phyloP scores from a whole-genome alignment of 2,113 vertebrate genomes.

The Pardalotus punctatus region DNA sequence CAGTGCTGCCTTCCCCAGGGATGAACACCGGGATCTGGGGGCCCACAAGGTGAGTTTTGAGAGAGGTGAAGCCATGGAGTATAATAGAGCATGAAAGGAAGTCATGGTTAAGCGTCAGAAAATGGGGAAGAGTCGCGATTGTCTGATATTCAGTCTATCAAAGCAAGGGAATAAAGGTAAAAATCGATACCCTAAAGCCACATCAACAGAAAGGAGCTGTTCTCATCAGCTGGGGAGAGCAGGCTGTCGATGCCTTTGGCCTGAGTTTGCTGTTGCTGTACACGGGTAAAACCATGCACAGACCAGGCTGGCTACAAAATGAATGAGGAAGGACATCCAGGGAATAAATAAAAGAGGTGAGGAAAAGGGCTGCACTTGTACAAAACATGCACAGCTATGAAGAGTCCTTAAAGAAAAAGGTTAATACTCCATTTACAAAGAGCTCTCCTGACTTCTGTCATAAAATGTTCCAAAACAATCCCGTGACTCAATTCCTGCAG shows the following conservation, averaged over 20 bases:
- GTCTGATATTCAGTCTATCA: background rate
- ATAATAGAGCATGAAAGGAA: background rate
- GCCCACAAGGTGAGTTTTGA: fast-evolving
- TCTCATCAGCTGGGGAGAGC: background rate
- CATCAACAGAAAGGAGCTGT: background rate
- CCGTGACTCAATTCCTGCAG: background rate
- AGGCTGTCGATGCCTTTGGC: background rate
- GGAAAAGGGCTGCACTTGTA: background rate
- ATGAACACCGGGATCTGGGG: background rate
- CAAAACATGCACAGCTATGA: background rate
- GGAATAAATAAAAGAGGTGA: background rate
- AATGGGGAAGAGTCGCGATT: background rate
- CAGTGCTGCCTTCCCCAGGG: background rate
- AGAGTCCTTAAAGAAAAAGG: background rate
- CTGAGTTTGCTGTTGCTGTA: background rate
- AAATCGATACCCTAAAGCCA: background rate
- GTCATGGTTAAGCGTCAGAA: background rate
- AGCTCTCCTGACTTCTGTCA: background rate
- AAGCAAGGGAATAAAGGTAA: background rate
- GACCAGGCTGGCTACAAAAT: background rate
- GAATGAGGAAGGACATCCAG: background rate
- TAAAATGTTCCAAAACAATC: background rate
- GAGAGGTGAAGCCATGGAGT: background rate
- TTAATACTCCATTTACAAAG: background rate
- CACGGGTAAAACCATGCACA: background rate